Base-by-base conservation (phyloP, 2,113 vertebrate species). In the Callaeas wilsoni region DNA sequence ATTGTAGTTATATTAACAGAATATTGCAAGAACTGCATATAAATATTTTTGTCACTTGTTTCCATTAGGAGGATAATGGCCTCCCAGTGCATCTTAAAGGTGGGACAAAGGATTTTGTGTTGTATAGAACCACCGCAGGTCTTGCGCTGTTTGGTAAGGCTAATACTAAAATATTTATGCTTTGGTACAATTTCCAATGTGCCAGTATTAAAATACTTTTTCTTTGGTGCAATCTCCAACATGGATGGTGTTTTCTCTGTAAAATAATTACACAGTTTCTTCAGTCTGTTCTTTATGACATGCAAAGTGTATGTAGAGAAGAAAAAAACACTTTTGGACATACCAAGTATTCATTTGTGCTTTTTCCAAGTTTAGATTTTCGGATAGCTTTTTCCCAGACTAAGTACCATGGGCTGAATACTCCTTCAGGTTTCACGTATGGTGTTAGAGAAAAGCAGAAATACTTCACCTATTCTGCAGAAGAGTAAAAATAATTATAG, bases 81-180 rank as follows among this genome's bases (percentile, higher is more conserved):
- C 49, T 99, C 30, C 99, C 99, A 6, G 95, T 99, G 52, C 95
- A 99, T 89, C 95, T 99, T 11, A 99, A 99, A 91, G 99, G 99
- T 42, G 99, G 99, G 12, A 0, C 50, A 15, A 33, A 23, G 7
- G 99, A 99, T 91, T 75, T 95, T 25, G 7, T 99, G 46, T 96
- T 99, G 59, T 99, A 99, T 93, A 98, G 97, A 74, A 9, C 96
- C 14, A 99, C 99, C 8, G 98, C 98, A 98, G 18, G 63, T 10
- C 94, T 99, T 37, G 75, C 98, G 1, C 9, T 98, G 74, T 13
- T 98, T 69, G 99, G 99, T 99, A 97, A 98, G 98, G 64, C 55
- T 85, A 53, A 68, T 69, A 26, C 21, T 56, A 19, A 77, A 69
- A 52, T 59, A 20, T 22, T 69, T 56, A 41, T 23, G 11, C 19